Conservation (phyloP, 2,797 vertebrate genomes). For the Nasua narica region DNA sequence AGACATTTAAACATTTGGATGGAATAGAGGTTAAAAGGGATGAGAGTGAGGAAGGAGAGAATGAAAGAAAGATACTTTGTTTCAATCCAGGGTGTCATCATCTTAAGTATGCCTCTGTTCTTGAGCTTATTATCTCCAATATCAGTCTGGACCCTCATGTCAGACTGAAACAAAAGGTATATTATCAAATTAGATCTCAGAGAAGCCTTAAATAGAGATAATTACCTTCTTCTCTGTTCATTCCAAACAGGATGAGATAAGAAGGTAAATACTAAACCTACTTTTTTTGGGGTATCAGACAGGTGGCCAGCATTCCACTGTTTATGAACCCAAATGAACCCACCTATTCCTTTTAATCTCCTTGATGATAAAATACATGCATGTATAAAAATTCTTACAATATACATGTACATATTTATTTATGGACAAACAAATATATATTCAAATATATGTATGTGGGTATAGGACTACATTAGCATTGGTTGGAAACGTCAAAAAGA, state of each 20-base stretch:
- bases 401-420: background rate
- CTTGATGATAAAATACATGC: background rate
- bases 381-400: background rate
- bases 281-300: background rate
- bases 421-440: background rate
- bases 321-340: background rate
- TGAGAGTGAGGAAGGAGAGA: background rate
- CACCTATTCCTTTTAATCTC: background rate
- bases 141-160: background rate
- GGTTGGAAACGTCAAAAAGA: background rate
- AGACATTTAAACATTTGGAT: background rate
- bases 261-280: background rate
- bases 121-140: too few relatives aligned
- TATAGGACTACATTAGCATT: background rate
- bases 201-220: background rate
- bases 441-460: background rate
- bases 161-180: background rate
- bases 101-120: background rate
- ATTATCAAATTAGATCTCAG: background rate
- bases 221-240: background rate
- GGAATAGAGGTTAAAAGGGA: background rate
- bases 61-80: background rate
- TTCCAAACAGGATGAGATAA: background rate
- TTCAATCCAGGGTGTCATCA: background rate
- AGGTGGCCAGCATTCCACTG: too few relatives aligned